Base-by-base conservation (phyloP, 2,113 vertebrate genomes). In the Pollimyrus isidori region DNA sequence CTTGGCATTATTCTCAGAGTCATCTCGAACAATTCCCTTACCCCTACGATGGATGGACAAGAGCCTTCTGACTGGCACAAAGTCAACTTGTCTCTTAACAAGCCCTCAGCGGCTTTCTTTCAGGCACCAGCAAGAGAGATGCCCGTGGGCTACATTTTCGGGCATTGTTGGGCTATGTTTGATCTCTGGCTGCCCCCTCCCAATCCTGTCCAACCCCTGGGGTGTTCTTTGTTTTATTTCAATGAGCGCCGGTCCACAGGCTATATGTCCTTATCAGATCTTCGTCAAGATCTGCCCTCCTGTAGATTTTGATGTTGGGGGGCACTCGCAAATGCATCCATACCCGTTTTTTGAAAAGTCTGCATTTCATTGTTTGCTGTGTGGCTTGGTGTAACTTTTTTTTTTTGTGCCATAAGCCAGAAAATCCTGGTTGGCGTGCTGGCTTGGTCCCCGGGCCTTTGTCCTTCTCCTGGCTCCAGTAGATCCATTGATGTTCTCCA, bases 401-500 rank as follows among this genome's bases (percentile, higher is more conserved):
- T n/a, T 62, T n/a, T 17, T 88, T 89, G 89, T 93, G 91, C 90
- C 90, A 84, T 94, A 94, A 96, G 94, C 93, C 94, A 94, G 95
- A 94, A 95, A 94, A 94, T 95, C 95, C 94, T 89, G 88, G 91
- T 89, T 95, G 93, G 94, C 90, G 69, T 94, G 92, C 90, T 85
- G 92, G 92, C 91, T 91, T 91, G 93, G 92, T 91, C 88, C 92
- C 90, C 46, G 58, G 89, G 92, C 93, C 87, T 93, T 95, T 95
- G 93, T 93, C 91, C 88, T 26, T n/a, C 76, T 90, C 87, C 65
- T 89, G 89, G 89, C 90, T 91, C 94, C 93, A 94, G 90, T 95
- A 93, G 91, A 90, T 89, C 94, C 91, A 95, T 95, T 96, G 94
- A 95, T 92, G 91, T 91, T 94, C 93, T 95, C 94, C 94, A 94